phyloP scores from a whole-genome alignment of 2,888 invertebrate species.

The Hirtodrosophila duncani region DNA sequence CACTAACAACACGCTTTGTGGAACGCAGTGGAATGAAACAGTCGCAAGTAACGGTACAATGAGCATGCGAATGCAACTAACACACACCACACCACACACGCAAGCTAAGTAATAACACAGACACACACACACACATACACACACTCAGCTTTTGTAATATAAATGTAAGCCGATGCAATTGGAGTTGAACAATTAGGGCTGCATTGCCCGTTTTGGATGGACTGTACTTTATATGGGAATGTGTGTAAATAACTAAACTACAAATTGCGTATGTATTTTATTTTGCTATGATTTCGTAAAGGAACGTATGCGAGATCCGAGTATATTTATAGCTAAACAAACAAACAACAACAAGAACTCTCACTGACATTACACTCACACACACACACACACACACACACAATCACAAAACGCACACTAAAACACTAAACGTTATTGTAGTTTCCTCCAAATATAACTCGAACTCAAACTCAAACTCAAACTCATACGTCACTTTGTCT shows the following conservation, averaged over 20 bases:
- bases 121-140: not conserved
- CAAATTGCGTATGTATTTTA: constrained; percentile 1
- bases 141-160: constrained; percentile 15
- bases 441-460: too few relatives aligned
- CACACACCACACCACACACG: constrained; percentile 13
- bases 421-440: too few relatives aligned
- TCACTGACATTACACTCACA: too few relatives aligned
- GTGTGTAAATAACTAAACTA: constrained; percentile 14
- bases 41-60: constrained; percentile 18
- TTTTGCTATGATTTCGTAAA: constrained; percentile 5
- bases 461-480: too few relatives aligned
- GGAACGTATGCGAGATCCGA: too few relatives aligned
- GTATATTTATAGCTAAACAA: too few relatives aligned
- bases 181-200: constrained; percentile 10
- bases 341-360: too few relatives aligned
- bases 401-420: too few relatives aligned
- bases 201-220: constrained; percentile 14
- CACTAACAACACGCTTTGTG: constrained; percentile 50
- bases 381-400: not conserved
- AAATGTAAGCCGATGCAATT: not conserved
- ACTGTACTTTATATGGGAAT: constrained; percentile 16
- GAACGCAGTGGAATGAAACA: constrained; percentile 50
- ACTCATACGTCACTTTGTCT: too few relatives aligned
- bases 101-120: constrained; percentile 6
- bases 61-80: constrained; percentile 42